Evolutionary conservation across 2,888 invertebrate species (phyloP).

Genomic region (Troilus luridus): DNA sequence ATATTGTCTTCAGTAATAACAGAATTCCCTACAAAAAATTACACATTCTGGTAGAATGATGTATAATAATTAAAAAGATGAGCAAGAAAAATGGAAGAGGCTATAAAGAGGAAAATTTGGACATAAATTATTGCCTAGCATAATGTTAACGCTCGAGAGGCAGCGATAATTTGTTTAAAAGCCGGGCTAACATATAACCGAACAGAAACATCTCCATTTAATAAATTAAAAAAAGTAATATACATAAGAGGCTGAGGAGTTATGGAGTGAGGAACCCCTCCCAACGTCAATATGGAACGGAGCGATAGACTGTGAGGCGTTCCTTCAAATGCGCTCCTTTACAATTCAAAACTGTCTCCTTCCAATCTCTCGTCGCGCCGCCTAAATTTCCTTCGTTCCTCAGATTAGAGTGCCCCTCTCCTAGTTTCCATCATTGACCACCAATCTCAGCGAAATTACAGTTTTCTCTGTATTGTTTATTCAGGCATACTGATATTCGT

Average conservation of each 20-base stretch:
- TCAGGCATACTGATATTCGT: too few species aligned
- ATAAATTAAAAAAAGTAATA: constrained; percentile 59
- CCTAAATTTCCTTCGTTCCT: background rate
- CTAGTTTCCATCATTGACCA: background rate
- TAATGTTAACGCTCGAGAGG: background rate
- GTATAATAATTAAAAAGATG: background rate
- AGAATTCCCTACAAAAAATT: too few species aligned
- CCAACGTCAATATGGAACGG: constrained; percentile 46
- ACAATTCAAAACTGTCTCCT: constrained; percentile 46
- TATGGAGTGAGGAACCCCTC: background rate
- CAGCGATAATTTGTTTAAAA: constrained; percentile 29
- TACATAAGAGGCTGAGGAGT: constrained; percentile 54
- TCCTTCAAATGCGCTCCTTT: constrained; percentile 18
- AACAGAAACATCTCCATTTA: constrained; percentile 51
- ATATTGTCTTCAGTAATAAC: too few species aligned
- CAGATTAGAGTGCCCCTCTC: background rate
- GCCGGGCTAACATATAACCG: constrained; percentile 38
- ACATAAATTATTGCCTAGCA: constrained; percentile 20
- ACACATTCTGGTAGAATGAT: background rate
- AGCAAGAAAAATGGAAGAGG: background rate
- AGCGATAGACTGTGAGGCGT: constrained; percentile 46
- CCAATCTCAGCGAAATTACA: background rate
- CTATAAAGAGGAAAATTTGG: background rate
- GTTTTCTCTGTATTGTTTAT: background rate
- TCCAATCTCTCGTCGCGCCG: background rate